Evolutionary conservation across 2,113 vertebrate genomes (phyloP), one percentile per base, ranked within the genome.

Genomic region (Numenius arquata): DNA sequence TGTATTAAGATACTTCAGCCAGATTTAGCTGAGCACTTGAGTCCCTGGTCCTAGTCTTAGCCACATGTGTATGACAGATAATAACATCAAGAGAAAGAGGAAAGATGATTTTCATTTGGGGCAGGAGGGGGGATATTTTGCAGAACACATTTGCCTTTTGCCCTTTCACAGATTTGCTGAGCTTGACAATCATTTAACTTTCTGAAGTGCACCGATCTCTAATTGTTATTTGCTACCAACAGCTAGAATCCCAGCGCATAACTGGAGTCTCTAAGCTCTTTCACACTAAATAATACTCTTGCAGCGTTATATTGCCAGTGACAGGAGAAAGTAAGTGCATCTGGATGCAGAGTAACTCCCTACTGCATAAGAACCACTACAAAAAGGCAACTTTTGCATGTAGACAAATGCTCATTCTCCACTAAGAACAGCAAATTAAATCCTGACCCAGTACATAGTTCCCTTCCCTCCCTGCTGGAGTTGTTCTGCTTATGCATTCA

Each of bases 1-100:
- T 2, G 15, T 17, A 3, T 8, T 8, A 26, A 45, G 32, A 32
- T 67, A 23, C 56, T 68, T 29, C 74, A 40, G 70, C 15, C 62
- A 61, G 22, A 25, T 32, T 8, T 52, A 43, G 34, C 29, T 62
- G 47, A 73, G 43, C n/a, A 11, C 21, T 52, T 6, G 8, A 40
- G 26, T 9, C 62, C 26, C 8, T 23, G 21, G 5, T 8, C 34
- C 55, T 11, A 6, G 30, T 17, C 27, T 41, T 22, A 89, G 3
- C 19, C 18, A 29, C 14, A 0, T 0, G 4, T 1, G 6, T 23
- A 5, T 5, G 61, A 19, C 48, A 70, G 30, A 38, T 32, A 19
- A 7, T 0, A 78, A 59, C 11, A 8, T 3, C 7, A 1, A 32
- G 20, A 77, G 29, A 65, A 80, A 82, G 32, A 61, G 23, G 23